Percentiles rank a stretch among this genome's conserved stretches.
phyloP scores from a whole-genome alignment of 2,113 vertebrate genomes.

The Capreolus pygargus region DNA sequence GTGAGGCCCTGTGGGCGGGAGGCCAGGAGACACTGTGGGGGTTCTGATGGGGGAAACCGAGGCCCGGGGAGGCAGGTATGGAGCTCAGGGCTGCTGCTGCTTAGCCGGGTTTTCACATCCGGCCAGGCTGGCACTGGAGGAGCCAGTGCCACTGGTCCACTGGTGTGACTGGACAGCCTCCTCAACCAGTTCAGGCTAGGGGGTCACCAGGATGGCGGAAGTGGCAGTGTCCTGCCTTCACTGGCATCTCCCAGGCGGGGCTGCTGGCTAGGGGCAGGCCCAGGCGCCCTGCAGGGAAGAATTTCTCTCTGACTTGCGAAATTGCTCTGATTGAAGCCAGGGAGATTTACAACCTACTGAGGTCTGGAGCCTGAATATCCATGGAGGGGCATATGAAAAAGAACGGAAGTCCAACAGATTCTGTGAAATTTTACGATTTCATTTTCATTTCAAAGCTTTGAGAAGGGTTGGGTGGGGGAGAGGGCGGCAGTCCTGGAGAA shows the following conservation, averaged over 20 bases:
- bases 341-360: background rate
- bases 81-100: background rate
- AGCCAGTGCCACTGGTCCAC: background rate
- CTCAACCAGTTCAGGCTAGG: background rate
- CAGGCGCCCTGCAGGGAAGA: background rate
- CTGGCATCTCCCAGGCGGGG: background rate
- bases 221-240: background rate
- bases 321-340: background rate
- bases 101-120: background rate
- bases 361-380: background rate
- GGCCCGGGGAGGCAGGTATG: background rate
- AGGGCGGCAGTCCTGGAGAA: background rate
- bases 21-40: background rate
- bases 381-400: constrained; percentile 14
- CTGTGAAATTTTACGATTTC: constrained; percentile 39
- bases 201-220: background rate
- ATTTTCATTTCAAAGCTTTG: constrained; percentile 50
- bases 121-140: background rate
- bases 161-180: background rate
- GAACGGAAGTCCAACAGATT: background rate
- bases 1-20: background rate
- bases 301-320: constrained; percentile 34
- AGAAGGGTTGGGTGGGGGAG: background rate
- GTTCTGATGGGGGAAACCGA: background rate
- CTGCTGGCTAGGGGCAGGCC: background rate